Base-by-base conservation (phyloP, 2,113 vertebrate genomes). In the Pelecanoides urinatrix region DNA sequence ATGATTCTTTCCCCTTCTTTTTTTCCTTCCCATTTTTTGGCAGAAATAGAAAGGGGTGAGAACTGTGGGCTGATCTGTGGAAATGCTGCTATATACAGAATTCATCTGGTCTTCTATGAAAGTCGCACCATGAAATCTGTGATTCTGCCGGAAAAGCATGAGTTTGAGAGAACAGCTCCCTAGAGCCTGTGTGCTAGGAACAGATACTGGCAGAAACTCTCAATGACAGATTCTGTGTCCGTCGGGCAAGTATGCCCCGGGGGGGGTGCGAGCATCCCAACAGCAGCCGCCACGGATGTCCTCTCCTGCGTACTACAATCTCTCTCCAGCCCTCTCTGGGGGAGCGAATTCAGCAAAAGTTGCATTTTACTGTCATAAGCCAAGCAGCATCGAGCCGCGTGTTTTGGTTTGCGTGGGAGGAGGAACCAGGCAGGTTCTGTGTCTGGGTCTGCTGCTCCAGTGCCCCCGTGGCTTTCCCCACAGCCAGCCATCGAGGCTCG, bases 31-130 rank as follows among this genome's bases (percentile, higher is more conserved):
- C 20, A 0, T 29, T 42, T 86, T 52, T 36, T 80, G 81, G 80
- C 94, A 94, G 92, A 66, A 86, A 53, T 68, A 65, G 90, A 76
- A 76, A 74, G 78, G 67, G 90, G 47, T 13, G 9, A 45, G 85
- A 44, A 7, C 71, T 70, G 94, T 93, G 90, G 90, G 95, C 74
- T 78, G 93, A 90, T 71, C 66, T 93, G 93, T 93, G 92, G 84
- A 52, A 92, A 16, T 38, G 88, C 67, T 90, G 93, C 90, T 96
- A 80, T 92, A 86, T 94, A 40, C 63, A 59, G 92, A 50, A 73
- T 92, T 92, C 96, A 90, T 79, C 96, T 96, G 85, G 34, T 49
- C 87, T 67, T 58, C 87, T 59, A 11, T 38, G 62, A 72, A 86
- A 79, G 32, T 52, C 14, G 3, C 90, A 63, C 87, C 67, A 47